These are phyloP conservation scores for Chaetodon trifascialis DNA, from an alignment of 2,113 vertebrate species.

Conservation along the genomic window DNA sequence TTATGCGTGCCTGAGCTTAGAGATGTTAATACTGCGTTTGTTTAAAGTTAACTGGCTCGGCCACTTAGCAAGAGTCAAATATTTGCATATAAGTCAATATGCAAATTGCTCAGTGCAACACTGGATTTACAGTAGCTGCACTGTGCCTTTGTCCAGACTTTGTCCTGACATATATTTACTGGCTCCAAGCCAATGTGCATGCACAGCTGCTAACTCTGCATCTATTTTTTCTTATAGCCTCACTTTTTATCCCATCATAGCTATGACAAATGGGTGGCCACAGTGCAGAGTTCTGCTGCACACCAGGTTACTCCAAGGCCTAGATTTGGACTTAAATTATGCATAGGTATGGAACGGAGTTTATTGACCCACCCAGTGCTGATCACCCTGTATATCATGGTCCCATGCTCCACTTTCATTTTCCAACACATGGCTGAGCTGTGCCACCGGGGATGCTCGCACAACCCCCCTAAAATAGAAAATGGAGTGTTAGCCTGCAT, in stretches of 20 bases:
- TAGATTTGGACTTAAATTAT: background rate
- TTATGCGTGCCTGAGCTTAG: background rate
- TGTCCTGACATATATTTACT: conserved; percentile 43
- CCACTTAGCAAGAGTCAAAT: conserved; percentile 17
- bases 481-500: background rate
- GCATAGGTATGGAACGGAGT: conserved; percentile 3
- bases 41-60: conserved; percentile 6
- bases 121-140: conserved; percentile 13
- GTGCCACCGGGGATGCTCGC: background rate
- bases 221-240: background rate
- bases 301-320: background rate
- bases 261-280: background rate
- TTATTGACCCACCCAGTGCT: background rate
- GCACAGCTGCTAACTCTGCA: conserved; percentile 23
- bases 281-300: background rate
- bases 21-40: background rate
- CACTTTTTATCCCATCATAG: conserved; percentile 11
- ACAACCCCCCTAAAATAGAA: background rate
- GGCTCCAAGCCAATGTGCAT: conserved; percentile 27
- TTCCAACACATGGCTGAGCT: conserved; percentile 4
- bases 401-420: background rate
- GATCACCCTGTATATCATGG: background rate
- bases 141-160: conserved; percentile 36
- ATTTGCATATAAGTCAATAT: background rate
- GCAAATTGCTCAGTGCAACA: conserved; percentile 24